Base-by-base conservation (phyloP, 2,888 invertebrate genomes). In the Petrolisthes manimaculis region DNA sequence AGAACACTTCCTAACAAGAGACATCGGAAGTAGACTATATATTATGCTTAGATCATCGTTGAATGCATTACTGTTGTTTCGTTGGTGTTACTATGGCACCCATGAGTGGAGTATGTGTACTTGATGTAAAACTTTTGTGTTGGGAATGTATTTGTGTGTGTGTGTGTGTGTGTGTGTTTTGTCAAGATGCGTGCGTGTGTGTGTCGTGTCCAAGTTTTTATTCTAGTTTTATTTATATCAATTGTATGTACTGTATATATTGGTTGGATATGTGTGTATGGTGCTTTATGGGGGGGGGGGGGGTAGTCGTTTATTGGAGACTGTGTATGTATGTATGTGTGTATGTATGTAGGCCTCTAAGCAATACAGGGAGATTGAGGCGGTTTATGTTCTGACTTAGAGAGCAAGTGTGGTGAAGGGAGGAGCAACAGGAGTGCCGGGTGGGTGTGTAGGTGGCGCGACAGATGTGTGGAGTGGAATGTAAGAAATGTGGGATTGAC, bases 161-260 rank as follows among this genome's bases (percentile, higher is more conserved):
- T 74, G 74, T 74, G 74, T 74, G 74, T 74, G 74, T 74, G 74
- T 74, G 74, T 74, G 74, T 74, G 74, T 74, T n/a, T 74, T 74
- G 74, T 74, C 24, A 24, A 37, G 21, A 37, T 74, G 74, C 37
- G 74, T 74, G 74, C 37, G 74, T 74, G 74, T 74, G 74, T 74
- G 74, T 74, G 74, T 74, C 37, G 37, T 37, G 37, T 37, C 37
- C 37, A 37, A 37, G 37, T 37, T 37, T 37, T 37, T 37, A 37
- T 37, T 37, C 37, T 37, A 37, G 37, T 37, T 37, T 37, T 37
- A 37, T 37, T 37, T 37, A 37, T 37, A 37, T 37, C 2, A 37
- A 37, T 1, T 61, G 61, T 61, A 61, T 61, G 3, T 14, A 61
- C 61, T 61, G 61, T 9, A 3, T 61, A 61, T 9, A 18, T 61